Base-by-base conservation (phyloP, 2,797 vertebrate genomes). In the Mus caroli region DNA sequence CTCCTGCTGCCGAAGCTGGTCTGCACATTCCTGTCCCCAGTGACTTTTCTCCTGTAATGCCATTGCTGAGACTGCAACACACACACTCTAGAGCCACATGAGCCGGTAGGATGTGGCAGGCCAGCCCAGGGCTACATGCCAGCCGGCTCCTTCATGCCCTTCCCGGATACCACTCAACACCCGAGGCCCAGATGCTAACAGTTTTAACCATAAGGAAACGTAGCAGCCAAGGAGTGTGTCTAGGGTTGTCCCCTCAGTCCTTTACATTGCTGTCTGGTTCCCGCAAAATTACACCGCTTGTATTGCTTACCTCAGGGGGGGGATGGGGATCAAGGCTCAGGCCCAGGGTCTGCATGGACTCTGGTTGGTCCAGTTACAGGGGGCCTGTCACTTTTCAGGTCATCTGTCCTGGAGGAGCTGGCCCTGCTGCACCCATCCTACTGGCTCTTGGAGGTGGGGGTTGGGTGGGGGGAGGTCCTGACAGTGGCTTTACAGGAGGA, bases 161-260 rank as follows among this genome's bases (percentile, higher is more conserved):
- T 62, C 80, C 14, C 6, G 1, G 79, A 40, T 28, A 37, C 24
- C 56, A 28, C 80, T 40, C 80, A 62, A 82, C 50, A 40, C 79
- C 54, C 6, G 0, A 0, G 0, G 0, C 6, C 67, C 67, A 69
- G 34, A 69, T 69, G 67, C n/a, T 69, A 69, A n/a, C 15, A 71
- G 26, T 67, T 86, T 88, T 73, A 78, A 56, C 0, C 11, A 50
- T 75, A 83, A 69, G 71, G 73, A 82, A 86, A 86, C 26, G 31
- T 46, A 31, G 43, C 26, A 46, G 73, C 24, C 24, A 40, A 22
- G 34, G 60, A 64, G 20, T 24, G 46, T 40, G 24, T 64, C 46
- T 52, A 1, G 40, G 58, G 79, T 85, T 80, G 28, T n/a, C 34
- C 34, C 60, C 40, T 71, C 76, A 34, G 0, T 69, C n/a, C 60